Percentiles rank a stretch among this genome's conserved stretches.
These are phyloP conservation scores for Lycopodina hypogea DNA, from an alignment of 37 sponge, comb jelly and placozoan genomes.

Conservation along the genomic window DNA sequence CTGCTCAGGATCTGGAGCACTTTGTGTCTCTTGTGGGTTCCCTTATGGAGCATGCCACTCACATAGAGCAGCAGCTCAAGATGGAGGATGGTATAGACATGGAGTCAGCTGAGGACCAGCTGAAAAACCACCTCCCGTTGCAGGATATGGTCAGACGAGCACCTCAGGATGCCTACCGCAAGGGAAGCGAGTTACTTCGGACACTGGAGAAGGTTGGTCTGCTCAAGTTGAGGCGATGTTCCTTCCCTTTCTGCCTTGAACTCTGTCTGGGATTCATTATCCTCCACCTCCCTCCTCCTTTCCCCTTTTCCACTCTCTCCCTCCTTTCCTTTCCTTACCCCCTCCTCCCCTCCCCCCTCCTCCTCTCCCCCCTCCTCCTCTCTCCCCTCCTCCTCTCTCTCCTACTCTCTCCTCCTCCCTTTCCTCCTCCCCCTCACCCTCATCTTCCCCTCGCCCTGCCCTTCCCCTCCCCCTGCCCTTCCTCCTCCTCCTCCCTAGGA, in stretches of 20 bases:
- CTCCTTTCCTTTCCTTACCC: too few relatives aligned
- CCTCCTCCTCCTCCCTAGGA: background rate
- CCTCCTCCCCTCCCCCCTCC: too few relatives aligned
- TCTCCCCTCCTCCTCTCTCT: too few relatives aligned
- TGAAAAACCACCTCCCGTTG: conserved; percentile 49
- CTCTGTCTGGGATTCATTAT: too few relatives aligned
- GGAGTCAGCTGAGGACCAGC: conserved; percentile 43
- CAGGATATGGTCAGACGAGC: conserved; percentile 67
- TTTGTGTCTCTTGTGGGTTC: conserved; percentile 63
- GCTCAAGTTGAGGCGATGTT: background rate
- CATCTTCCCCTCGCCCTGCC: too few relatives aligned
- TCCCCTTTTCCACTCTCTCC: background rate
- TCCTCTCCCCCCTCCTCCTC: too few relatives aligned
- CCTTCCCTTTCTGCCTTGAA: too few relatives aligned
- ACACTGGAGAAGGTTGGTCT: conserved; percentile 47
- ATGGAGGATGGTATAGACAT: conserved; percentile 39
- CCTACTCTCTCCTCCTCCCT: too few relatives aligned
- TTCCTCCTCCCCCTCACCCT: too few relatives aligned
- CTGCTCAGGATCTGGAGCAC: conserved; percentile 68
- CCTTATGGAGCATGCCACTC: conserved; percentile 66
- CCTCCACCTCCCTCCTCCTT: conserved; percentile 4
- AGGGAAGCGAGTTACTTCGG: conserved; percentile 64
- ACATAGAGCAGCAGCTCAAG: conserved; percentile 66
- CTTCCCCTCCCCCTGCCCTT: too few relatives aligned
- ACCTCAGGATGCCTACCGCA: conserved; percentile 60